A percentile compares a stretch with the other conserved stretches of the same genome.
phyloP scores from a whole-genome alignment of 2,797 vertebrate species.

The Bucorvus abyssinicus region DNA sequence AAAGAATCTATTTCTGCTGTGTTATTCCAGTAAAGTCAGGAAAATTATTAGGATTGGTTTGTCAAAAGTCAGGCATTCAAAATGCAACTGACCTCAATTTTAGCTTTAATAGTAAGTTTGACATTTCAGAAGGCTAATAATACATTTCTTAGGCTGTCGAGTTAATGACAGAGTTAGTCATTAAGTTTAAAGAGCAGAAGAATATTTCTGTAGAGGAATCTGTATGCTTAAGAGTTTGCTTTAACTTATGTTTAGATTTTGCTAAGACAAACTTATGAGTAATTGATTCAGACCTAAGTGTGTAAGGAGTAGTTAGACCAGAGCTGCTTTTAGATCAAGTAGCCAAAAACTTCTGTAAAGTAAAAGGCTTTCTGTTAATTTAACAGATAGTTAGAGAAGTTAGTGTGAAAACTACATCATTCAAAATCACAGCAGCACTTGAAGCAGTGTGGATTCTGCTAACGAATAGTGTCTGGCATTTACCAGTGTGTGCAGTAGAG shows the following conservation, averaged over 20 bases:
- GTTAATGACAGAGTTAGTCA: background rate
- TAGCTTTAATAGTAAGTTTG: constrained; percentile 31
- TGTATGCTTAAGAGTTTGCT: background rate
- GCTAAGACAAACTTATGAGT: background rate
- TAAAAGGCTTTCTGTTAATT: background rate
- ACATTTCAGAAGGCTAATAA: constrained; percentile 36
- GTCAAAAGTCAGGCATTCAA: background rate
- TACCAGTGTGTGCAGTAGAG: background rate
- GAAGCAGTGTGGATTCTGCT: background rate
- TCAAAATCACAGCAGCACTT: background rate
- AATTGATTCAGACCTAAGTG: background rate
- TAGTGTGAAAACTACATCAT: background rate
- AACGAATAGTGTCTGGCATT: background rate
- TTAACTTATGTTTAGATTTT: background rate
- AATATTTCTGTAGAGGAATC: background rate
- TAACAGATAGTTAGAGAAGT: background rate
- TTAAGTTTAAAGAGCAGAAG: background rate
- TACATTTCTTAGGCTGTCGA: constrained; percentile 1
- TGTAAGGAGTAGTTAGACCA: background rate
- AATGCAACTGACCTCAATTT: background rate
- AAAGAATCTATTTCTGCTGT: background rate
- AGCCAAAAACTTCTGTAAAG: background rate
- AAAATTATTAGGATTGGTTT: background rate
- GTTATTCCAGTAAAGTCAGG: background rate
- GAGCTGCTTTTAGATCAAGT: background rate